Conservation (phyloP, 1,140 invertebrate genomes). For the Matsumurasca onukii region DNA sequence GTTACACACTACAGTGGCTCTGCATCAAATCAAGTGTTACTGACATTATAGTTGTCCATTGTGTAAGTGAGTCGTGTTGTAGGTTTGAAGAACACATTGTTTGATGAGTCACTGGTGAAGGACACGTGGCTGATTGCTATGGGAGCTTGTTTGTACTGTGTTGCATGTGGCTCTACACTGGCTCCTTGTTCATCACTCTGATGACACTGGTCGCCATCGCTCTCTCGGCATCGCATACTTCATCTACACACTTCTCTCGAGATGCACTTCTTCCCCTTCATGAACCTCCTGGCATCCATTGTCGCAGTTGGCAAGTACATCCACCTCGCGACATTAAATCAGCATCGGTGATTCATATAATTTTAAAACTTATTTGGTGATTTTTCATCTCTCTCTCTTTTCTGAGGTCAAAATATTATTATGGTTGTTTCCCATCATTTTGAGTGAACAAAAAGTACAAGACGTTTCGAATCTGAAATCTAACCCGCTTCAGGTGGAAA, state of each 20-base stretch:
- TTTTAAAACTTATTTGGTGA: too few species aligned
- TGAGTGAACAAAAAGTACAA: too few species aligned
- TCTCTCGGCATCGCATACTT: slow-evolving; percentile 91
- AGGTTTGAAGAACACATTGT: slow-evolving; percentile 81
- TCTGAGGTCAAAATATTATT: too few species aligned
- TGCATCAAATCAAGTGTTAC: too few species aligned
- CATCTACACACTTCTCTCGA: slow-evolving; percentile 81
- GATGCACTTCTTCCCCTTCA: slow-evolving; percentile 93
- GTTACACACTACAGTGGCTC: too few species aligned
- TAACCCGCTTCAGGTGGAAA: too few species aligned
- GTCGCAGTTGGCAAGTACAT: slow-evolving; percentile 76
- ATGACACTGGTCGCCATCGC: slow-evolving; percentile 81
- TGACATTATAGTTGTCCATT: too few species aligned
- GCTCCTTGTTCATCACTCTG: slow-evolving; percentile 82
- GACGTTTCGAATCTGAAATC: too few species aligned
- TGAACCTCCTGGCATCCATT: slow-evolving; percentile 91
- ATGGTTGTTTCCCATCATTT: too few species aligned
- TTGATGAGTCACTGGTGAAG: slow-evolving; percentile 76
- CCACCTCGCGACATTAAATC: too few species aligned
- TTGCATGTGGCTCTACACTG: slow-evolving; percentile 86
- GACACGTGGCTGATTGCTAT: slow-evolving; percentile 78
- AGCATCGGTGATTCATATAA: too few species aligned
- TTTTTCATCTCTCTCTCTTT: too few species aligned
- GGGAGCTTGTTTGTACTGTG: slow-evolving; percentile 79
- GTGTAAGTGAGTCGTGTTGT: slow-evolving; percentile 24